Base-by-base conservation (phyloP, 2,888 invertebrate genomes). In the Horisme vitalbata region DNA sequence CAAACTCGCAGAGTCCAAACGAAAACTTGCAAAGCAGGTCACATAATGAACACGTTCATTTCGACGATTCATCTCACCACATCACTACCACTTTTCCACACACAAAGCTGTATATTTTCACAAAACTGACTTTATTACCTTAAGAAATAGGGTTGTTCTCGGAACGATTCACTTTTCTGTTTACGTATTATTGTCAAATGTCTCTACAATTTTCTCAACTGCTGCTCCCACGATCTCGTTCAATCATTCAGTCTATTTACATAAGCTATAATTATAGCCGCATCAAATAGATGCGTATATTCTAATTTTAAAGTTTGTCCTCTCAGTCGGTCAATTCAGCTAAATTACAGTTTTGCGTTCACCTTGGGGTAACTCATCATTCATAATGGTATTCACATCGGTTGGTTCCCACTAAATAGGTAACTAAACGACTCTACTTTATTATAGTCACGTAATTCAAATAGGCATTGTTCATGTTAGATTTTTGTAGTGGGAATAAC, bases 211-310 rank as follows among this genome's bases (percentile, higher is more conserved):
- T 44, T 35, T 23, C 27, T 45, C 45, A 45, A 32, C 23, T 39
- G 46, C 28, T 45, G n/a, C 37, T 35, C 41, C 34, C 18, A 18
- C 15, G 35, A 28, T 32, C 10, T 21, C 30, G 35, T 39, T 44
- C 50, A 28, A 37, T 36, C 56, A 52, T 50, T 59, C 68, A 57
- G 54, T 73, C 68, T 77, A 76, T 75, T 75, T 74, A 70, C 70
- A 72, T 59, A 64, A 65, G 62, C 62, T 72, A 61, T 75, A 73
- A 67, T 73, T 71, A 69, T 61, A 71, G 60, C 61, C n/a, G 28
- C 41, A 45, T 44, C 21, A 65, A 67, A 62, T 68, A 63, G 69
- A 64, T 68, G 65, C 67, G 66, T 61, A 51, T 59, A 24, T 38
- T 52, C 58, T 59, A 59, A 50, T 26, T 51, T 51, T 51, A 54